Evolutionary conservation across 2,888 invertebrate genomes (phyloP), one percentile per base, ranked within the genome.

Genomic region (Linyphia triangularis): DNA sequence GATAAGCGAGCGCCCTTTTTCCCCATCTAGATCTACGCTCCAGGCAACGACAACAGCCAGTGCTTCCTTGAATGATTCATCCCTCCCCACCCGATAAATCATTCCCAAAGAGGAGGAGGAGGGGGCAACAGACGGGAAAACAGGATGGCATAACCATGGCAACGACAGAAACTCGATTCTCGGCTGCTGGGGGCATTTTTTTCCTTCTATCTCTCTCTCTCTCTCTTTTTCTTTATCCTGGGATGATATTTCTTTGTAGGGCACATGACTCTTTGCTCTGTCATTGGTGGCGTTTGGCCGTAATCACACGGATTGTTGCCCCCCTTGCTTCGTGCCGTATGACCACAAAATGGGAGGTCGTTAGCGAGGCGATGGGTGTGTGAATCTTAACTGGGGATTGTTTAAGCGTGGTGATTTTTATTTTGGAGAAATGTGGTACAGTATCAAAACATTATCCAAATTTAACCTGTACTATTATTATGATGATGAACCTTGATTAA

Each of bases 131-230:
- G 13, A 37, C 30, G 24, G 13, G 30, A 63, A 28, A n/a, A 40
- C 72, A 63, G 78, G 37, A 61, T 37, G 28, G 65, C 22, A 73
- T 83, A 37, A 57, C 83, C 57, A 83, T 73, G 73, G 33, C 63
- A 51, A 83, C 83, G 51, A 3, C 65, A 73, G 73, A 73, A 83
- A 83, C 73, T 73, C 73, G 73, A 73, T 83, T 83, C 83, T 16
- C 67, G n/a, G n/a, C n/a, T n/a, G n/a, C n/a, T 33, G 33, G n/a
- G 6, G 73, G 73, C n/a, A 59, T 73, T 30, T 19, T 61, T 26
- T 33, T 16, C n/a, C n/a, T 6, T 22, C 28, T n/a, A n/a, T n/a
- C n/a, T n/a, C n/a, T n/a, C n/a, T n/a, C 28, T 28, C 28, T 28
- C n/a, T 40, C 24, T n/a, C 22, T 69, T 69, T 69, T 40, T 69